Evolutionary conservation across 2,113 vertebrate species (phyloP), one percentile per base, ranked within the genome.

Genomic region (Gambusia holbrooki): DNA sequence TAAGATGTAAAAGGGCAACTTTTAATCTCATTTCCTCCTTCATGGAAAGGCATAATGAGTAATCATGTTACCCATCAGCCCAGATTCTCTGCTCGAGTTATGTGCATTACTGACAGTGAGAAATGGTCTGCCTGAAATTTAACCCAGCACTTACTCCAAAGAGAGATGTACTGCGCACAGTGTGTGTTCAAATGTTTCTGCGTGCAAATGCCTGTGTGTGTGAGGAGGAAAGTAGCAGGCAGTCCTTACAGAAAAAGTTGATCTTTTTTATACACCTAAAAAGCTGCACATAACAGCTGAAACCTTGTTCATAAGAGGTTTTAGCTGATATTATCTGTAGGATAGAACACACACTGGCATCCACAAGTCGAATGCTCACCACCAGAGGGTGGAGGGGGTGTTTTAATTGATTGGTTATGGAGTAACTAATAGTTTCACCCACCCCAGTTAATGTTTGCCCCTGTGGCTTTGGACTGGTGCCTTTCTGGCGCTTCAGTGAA

Each of bases 71-170:
- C 81, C 86, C 80, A 89, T 89, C 86, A 90, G 75, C 62, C 13
- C 81, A 33, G 77, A 81, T 70, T 85, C 83, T 69, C 76, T 63
- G 79, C 77, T 76, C 54, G 45, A 71, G 80, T 86, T 82, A 82
- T 83, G 84, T 87, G 85, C 91, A 88, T 92, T 89, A 92, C 85
- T 90, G 87, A 91, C 88, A 87, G 83, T 88, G 89, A 92, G 87
- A 88, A 92, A 93, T 90, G 86, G 80, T 78, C 77, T 27, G 77
- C 25, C 70, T 90, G 91, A 92, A 93, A 93, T 84, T 65, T 74
- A 88, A 93, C 77, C 90, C 85, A 54, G 76, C 84, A 87, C 86
- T 92, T 83, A 89, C 64, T 68, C 84, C 65, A 62, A 81, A 67
- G 79, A 17, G 65, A 66, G 79, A 79, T 71, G 61, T 60, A 62